phyloP scores from a whole-genome alignment of 2,888 invertebrate genomes.

The Tetanocera ferruginea region DNA sequence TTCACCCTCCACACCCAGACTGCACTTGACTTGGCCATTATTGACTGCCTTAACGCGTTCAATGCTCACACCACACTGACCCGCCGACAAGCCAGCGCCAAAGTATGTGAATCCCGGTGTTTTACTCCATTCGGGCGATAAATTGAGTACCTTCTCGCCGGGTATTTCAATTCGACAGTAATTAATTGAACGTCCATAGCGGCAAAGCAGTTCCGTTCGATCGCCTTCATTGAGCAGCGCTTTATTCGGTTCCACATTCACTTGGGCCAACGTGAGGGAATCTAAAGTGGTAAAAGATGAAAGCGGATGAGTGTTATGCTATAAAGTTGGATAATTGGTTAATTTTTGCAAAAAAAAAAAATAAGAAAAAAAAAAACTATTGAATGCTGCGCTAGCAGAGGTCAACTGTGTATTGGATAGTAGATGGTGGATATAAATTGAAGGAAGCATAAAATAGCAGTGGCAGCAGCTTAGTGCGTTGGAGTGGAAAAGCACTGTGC shows the following conservation, averaged over 20 bases:
- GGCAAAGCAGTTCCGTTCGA: constrained; percentile 64
- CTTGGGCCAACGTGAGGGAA: constrained; percentile 61
- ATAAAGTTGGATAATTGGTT: constrained; percentile 24
- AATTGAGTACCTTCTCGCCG: constrained; percentile 70
- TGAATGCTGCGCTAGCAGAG: constrained; percentile 23
- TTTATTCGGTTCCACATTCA: constrained; percentile 65
- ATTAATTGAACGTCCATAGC: constrained; percentile 61
- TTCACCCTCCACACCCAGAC: constrained; percentile 74
- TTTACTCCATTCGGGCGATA: constrained; percentile 70
- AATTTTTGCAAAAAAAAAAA: constrained; percentile 22
- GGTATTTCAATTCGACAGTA: constrained; percentile 72
- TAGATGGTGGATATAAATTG: background rate
- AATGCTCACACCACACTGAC: constrained; percentile 82
- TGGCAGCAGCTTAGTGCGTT: background rate
- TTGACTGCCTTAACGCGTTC: constrained; percentile 75
- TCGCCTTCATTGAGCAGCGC: constrained; percentile 66
- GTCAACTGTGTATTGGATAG: constrained; percentile 22
- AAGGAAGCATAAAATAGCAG: background rate
- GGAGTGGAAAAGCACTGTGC: constrained; percentile 1
- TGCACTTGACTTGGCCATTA: constrained; percentile 80
- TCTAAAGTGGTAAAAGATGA: constrained; percentile 51
- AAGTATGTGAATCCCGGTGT: constrained; percentile 72
- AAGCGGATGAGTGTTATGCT: background rate
- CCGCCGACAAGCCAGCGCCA: constrained; percentile 73
- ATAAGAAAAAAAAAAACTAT: constrained; percentile 20